Evolutionary conservation across 2,113 vertebrate genomes (phyloP).

Genomic region (Sardina pilchardus): DNA sequence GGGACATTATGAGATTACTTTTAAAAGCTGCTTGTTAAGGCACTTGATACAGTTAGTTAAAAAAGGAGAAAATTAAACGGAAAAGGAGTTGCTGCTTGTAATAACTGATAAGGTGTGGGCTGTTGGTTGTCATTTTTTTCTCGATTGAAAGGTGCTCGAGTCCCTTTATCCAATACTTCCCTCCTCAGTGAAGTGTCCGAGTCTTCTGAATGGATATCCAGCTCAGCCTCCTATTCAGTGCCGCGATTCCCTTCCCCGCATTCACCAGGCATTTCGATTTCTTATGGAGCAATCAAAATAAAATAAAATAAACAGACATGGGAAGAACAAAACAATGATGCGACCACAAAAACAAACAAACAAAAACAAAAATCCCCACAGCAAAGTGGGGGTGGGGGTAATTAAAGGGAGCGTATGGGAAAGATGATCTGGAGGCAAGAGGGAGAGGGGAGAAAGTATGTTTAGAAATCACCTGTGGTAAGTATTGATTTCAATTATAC

Average conservation of each 20-base stretch:
- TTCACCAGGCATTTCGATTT: constrained; percentile 57
- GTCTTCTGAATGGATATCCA: constrained; percentile 61
- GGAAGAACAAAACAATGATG: neutral
- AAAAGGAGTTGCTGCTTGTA: constrained; percentile 27
- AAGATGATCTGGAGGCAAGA: constrained; percentile 55
- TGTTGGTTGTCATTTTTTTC: neutral
- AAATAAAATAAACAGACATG: constrained; percentile 27
- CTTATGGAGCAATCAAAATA: constrained; percentile 45
- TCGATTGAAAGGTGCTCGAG: neutral
- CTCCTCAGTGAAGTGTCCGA: constrained; percentile 53
- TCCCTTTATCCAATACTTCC: constrained; percentile 60
- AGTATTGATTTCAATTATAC: neutral
- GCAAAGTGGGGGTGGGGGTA: constrained; percentile 28
- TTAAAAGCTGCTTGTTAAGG: constrained; percentile 94
- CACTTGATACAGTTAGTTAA: constrained; percentile 98
- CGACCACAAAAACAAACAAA: constrained; percentile 31
- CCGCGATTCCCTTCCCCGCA: constrained; percentile 63
- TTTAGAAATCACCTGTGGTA: neutral
- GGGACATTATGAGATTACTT: constrained; percentile 72
- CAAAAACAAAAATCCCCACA: constrained; percentile 44
- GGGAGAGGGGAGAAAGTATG: constrained; percentile 26
- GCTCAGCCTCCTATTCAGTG: constrained; percentile 56
- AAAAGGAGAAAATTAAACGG: constrained; percentile 67
- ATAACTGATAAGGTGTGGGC: neutral
- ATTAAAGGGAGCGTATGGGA: constrained; percentile 54